These are phyloP conservation scores for Cephus pulcher DNA, from an alignment of 2,888 invertebrate genomes.

Conservation along the genomic window DNA sequence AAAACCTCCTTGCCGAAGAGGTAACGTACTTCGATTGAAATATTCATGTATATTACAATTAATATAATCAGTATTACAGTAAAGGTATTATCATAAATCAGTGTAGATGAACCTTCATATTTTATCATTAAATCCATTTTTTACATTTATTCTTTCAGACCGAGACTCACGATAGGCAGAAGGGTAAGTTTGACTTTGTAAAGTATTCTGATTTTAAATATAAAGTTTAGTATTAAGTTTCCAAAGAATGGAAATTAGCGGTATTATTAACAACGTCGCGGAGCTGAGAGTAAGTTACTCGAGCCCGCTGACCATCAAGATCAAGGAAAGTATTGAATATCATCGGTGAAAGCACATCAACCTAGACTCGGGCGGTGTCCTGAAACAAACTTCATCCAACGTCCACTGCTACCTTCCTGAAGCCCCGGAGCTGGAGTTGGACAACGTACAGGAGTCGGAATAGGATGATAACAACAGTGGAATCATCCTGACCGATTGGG, in stretches of 20 bases:
- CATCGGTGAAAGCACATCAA: background rate
- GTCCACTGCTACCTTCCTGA: background rate
- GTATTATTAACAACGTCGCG: constrained; percentile 28
- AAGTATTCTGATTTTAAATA: constrained; percentile 12
- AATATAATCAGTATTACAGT: background rate
- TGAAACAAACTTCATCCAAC: background rate
- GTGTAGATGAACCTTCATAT: background rate
- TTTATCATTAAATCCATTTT: background rate
- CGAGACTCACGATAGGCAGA: constrained; percentile 59
- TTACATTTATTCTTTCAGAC: constrained; percentile 49
- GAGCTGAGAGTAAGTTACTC: constrained; percentile 34
- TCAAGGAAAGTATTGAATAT: constrained; percentile 27
- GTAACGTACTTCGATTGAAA: constrained; percentile 66
- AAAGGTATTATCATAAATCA: background rate
- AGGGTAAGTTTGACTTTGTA: constrained; percentile 55
- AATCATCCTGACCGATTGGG: background rate
- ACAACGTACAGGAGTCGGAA: background rate
- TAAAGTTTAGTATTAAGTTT: constrained; percentile 19
- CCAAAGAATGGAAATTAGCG: constrained; percentile 29
- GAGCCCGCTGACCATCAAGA: constrained; percentile 34
- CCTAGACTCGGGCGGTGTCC: background rate
- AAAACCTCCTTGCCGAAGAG: constrained; percentile 81
- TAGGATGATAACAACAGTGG: background rate
- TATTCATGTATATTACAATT: background rate
- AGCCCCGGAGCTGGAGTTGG: background rate